Conservation (phyloP, 2,888 invertebrate genomes). For the Paralinhomoeus sp. region DNA sequence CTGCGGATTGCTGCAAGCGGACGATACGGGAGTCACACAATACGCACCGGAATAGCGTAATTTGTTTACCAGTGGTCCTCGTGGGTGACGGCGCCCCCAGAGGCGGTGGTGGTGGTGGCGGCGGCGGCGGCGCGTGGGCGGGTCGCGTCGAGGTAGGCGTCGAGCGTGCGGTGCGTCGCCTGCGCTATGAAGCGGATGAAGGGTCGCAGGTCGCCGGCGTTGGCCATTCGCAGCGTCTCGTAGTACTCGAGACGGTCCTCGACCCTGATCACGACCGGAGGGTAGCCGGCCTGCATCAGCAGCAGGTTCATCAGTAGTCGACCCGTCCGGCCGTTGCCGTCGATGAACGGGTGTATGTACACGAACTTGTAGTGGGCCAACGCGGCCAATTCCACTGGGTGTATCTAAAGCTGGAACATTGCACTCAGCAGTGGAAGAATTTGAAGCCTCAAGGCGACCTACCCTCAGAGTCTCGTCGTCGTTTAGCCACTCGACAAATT, state of each 20-base stretch:
- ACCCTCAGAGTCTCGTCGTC: constrained; percentile 59
- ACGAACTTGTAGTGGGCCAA: constrained; percentile 88
- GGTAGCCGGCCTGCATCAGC: constrained; percentile 75
- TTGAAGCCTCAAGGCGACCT: constrained; percentile 39
- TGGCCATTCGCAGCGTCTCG: constrained; percentile 64
- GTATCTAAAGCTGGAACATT: background rate
- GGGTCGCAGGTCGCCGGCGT: constrained; percentile 74
- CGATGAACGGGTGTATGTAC: constrained; percentile 83
- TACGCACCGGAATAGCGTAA: too few relatives aligned
- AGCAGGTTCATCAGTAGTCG: constrained; percentile 83
- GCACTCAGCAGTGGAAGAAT: background rate
- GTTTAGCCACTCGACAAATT: constrained; percentile 67
- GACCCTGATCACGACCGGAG: constrained; percentile 68
- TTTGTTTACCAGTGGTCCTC: too few relatives aligned
- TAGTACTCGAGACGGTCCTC: constrained; percentile 48
- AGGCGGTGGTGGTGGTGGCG: too few relatives aligned
- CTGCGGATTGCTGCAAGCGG: too few relatives aligned
- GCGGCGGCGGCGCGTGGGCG: too few relatives aligned
- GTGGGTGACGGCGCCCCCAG: too few relatives aligned
- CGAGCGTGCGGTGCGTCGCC: constrained; percentile 13
- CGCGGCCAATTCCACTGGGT: constrained; percentile 63
- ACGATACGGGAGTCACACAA: too few relatives aligned
- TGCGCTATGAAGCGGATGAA: constrained; percentile 72
- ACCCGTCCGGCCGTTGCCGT: constrained; percentile 87
- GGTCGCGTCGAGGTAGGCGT: constrained; percentile 1